phyloP scores from a whole-genome alignment of 2,888 invertebrate species.

The Megalurothrips usitatus region DNA sequence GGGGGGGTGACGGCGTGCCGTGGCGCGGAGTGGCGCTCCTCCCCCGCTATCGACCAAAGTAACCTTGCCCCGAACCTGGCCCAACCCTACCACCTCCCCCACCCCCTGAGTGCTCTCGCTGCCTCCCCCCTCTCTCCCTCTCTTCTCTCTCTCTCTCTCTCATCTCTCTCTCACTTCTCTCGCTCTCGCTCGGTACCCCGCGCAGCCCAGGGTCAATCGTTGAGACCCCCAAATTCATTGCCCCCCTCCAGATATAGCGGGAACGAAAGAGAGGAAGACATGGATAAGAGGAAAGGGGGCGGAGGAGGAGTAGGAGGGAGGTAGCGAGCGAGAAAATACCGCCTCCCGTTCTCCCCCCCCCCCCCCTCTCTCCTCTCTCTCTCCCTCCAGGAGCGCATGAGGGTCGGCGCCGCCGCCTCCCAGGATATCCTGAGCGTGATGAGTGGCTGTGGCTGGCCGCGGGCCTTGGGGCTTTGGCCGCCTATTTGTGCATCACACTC shows the following conservation, averaged over 20 bases:
- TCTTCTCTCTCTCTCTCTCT: neutral
- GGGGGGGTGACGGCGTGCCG: too few relatives aligned
- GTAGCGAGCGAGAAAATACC: neutral
- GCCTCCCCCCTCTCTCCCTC: neutral
- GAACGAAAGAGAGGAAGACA: too few relatives aligned
- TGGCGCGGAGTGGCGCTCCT: neutral
- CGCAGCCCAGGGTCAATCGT: constrained; percentile 11
- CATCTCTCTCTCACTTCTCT: neutral
- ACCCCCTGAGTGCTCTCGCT: neutral
- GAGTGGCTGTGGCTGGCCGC: too few relatives aligned
- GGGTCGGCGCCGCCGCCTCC: neutral
- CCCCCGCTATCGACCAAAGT: constrained; percentile 17
- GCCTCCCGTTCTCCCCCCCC: neutral
- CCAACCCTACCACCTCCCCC: neutral
- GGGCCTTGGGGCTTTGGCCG: neutral
- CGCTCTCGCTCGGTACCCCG: neutral
- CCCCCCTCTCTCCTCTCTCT: neutral
- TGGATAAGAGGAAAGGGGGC: neutral
- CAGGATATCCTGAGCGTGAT: neutral
- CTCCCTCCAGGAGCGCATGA: neutral
- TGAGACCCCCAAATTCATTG: constrained; percentile 22
- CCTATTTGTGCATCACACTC: neutral
- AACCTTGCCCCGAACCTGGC: constrained; percentile 23
- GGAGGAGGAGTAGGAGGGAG: neutral
- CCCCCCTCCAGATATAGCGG: neutral